Percentiles rank a stretch among this genome's conserved stretches.
phyloP scores from a whole-genome alignment of 2,888 invertebrate species.

The Eupithecia pulchellata region DNA sequence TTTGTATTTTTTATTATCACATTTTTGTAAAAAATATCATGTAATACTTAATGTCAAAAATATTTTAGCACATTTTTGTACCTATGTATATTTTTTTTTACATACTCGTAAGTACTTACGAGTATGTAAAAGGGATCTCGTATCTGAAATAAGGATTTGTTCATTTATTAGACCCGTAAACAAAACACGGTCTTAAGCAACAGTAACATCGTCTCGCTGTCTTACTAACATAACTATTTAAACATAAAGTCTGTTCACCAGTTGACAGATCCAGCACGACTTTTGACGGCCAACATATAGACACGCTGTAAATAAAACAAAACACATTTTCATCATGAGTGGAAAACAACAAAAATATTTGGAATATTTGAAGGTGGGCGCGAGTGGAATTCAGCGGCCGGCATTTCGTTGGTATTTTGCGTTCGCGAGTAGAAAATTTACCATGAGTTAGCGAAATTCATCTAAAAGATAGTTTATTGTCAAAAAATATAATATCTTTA shows the following conservation, averaged over 20 bases:
- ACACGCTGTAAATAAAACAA: conserved; percentile 5
- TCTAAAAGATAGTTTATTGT: background rate
- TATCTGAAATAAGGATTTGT: too few relatives aligned
- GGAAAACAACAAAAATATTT: conserved; percentile 25
- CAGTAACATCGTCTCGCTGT: background rate
- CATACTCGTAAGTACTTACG: too few relatives aligned
- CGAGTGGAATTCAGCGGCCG: conserved; percentile 43
- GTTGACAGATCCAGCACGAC: background rate
- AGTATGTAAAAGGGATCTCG: too few relatives aligned
- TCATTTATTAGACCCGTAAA: too few relatives aligned
- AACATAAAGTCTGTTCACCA: background rate
- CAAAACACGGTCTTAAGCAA: background rate
- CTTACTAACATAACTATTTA: background rate
- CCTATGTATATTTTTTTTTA: too few relatives aligned
- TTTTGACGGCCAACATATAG: background rate
- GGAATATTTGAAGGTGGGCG: conserved; percentile 36
- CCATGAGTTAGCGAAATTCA: background rate
- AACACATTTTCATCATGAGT: conserved; percentile 15
- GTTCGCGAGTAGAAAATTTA: conserved; percentile 47
- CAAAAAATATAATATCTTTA: too few relatives aligned
- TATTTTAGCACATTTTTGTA: too few relatives aligned
- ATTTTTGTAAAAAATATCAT: too few relatives aligned
- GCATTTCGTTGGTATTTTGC: conserved; percentile 55
- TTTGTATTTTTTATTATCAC: too few relatives aligned
- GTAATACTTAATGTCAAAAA: too few relatives aligned